Evolutionary conservation across 2,113 vertebrate species (phyloP), one percentile per base, ranked within the genome.

Genomic region (Sylvietta virens): DNA sequence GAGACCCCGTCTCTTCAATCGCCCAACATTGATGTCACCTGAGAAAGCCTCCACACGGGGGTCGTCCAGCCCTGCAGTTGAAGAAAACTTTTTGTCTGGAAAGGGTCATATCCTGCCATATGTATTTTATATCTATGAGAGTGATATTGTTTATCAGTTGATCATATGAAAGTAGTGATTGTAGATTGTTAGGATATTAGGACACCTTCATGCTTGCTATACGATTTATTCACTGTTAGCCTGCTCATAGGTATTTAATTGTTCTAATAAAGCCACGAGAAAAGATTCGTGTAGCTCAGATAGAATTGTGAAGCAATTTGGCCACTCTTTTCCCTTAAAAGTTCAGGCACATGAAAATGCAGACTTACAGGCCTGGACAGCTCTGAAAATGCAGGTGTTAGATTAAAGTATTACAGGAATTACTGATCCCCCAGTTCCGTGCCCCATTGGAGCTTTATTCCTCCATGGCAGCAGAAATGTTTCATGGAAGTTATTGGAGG

Each of bases 261-360:
- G 24, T 77, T 94, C 94, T 54, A 90, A 87, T 57, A 90, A 89
- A 93, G 74, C 72, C 54, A 78, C 45, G 31, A 33, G 24, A 50
- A 94, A 89, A 65, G 42, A 50, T 45, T 17, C 13, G 22, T 17
- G 35, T 44, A 77, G 33, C 23, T 90, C 40, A 57, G 31, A 47
- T 37, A 51, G 51, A 80, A 54, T 12, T 47, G 28, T 58, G 33
- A 74, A 88, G 17, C 6, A 44, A 30, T 83, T 53, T 50, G 33
- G 19, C 39, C 58, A 24, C 37, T 58, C 8, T 24, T 81, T 81
- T 88, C 50, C 44, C 51, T 27, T 84, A 33, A 61, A 89, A 84
- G n/a, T 67, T 85, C 61, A 73, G 44, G 30, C 26, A 35, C n/a
- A 6, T 27, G 65, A 73, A 90, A 62, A 28, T 51, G 37, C 4